Percentiles rank a stretch among this genome's conserved stretches.
phyloP scores from a whole-genome alignment of 2,113 vertebrate genomes.

The Siphamia tubifer region DNA sequence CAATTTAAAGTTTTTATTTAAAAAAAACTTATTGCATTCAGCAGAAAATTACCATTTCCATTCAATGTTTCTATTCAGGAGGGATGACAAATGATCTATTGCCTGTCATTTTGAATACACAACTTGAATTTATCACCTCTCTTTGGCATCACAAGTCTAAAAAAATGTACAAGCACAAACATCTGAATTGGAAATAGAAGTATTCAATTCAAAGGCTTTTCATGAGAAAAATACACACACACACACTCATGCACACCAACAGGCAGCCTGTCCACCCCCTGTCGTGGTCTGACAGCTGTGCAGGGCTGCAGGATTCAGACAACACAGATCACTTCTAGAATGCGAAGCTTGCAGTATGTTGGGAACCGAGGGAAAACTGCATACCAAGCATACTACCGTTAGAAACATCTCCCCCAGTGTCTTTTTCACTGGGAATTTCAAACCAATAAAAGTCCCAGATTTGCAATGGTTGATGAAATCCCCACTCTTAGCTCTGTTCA shows the following conservation, averaged over 20 bases:
- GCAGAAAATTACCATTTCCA: slow-evolving; percentile 41
- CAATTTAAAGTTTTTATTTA: slow-evolving; percentile 16
- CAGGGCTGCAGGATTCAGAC: slow-evolving; percentile 72
- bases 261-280: slow-evolving; percentile 35
- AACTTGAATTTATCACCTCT: slow-evolving; percentile 36
- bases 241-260: slow-evolving; percentile 24
- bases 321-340: slow-evolving; percentile 78
- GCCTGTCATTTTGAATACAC: slow-evolving; percentile 32
- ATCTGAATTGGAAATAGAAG: slow-evolving; percentile 53
- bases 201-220: slow-evolving; percentile 40
- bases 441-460: slow-evolving; percentile 37
- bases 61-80: slow-evolving; percentile 11
- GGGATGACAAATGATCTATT: slow-evolving; percentile 44
- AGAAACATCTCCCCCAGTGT: slow-evolving; percentile 56
- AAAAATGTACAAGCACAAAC: slow-evolving; percentile 28
- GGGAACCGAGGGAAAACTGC: slow-evolving; percentile 71
- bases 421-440: slow-evolving; percentile 38
- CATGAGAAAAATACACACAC: slow-evolving; percentile 28
- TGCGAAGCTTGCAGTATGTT: slow-evolving; percentile 73
- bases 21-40: background rate
- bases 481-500: background rate
- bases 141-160: slow-evolving; percentile 4
- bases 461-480: slow-evolving; percentile 4
- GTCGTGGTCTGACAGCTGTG: slow-evolving; percentile 75
- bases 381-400: slow-evolving; percentile 71